These are phyloP conservation scores for Notamacropus eugenii DNA, from an alignment of 2,797 vertebrate genomes.

Conservation along the genomic window DNA sequence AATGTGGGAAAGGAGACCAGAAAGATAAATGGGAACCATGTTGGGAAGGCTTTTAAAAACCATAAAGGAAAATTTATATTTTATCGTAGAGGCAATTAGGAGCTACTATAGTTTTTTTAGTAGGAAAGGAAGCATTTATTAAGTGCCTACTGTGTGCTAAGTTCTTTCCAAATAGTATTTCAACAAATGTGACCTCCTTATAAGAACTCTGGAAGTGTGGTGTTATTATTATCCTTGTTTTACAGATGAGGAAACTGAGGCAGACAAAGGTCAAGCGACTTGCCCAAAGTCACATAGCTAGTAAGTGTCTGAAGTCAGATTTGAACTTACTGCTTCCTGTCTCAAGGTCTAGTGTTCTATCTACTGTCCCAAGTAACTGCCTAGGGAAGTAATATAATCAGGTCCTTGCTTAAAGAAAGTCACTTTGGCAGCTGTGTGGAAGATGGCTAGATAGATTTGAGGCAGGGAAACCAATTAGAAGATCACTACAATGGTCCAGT, in stretches of 20 bases:
- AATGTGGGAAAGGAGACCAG: not conserved
- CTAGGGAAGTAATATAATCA: not conserved
- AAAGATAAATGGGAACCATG: not conserved
- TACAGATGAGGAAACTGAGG: not conserved
- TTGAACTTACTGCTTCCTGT: not conserved
- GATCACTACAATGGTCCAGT: not conserved
- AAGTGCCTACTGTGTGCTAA: not conserved
- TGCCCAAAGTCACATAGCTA: not conserved
- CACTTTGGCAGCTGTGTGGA: not conserved
- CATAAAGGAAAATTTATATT: not conserved
- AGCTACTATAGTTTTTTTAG: not conserved
- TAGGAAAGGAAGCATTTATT: not conserved
- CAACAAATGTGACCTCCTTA: not conserved
- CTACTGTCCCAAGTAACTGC: not conserved
- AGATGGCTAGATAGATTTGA: not conserved
- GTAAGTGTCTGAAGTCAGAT: not conserved
- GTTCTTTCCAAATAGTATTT: not conserved
- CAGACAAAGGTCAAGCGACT: not conserved
- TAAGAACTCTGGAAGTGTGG: not conserved
- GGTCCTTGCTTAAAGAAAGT: not conserved
- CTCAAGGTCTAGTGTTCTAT: not conserved
- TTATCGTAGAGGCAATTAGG: not conserved
- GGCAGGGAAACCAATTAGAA: not conserved
- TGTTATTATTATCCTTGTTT: not conserved
- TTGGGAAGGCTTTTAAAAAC: not conserved